Evolutionary conservation across 2,113 vertebrate species (phyloP), one percentile per base, ranked within the genome.

Genomic region (Salminus brasiliensis): DNA sequence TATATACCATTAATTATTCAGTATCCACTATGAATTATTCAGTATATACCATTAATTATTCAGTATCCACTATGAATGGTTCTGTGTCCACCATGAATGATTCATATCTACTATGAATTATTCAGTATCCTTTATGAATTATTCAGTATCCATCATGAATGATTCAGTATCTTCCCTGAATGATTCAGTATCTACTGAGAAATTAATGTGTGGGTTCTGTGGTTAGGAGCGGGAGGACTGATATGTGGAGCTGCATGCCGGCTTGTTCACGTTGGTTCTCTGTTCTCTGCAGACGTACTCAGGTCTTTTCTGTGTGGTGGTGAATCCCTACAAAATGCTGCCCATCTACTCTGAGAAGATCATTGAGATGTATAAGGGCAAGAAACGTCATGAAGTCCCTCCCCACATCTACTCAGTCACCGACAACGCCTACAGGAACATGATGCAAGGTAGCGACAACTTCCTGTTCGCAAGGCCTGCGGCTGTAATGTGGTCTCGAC

Each of bases 321-420:
- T 99, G 78, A 99, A 99, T 80, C 97, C 97, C 0, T 99, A 99
- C 82, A 98, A 99, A 88, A 93, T 97, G 79, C 91, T 98, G 82
- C 97, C 97, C 88, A 99, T 99, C 89, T 98, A 99, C 84, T 97
- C 96, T 0, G 97, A 98, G 89, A 98, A 98, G 92, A 98, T 99
- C 29, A 95, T 98, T 0, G 97, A 99, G 39, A 97, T 99, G 96
- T 99, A 98, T 93, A 99, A 98, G 92, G 97, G 97, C 70, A 98
- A 98, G 92, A 99, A 99, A 88, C 92, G 97, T 60, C 97, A 98
- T 0, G 97, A 98, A 90, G 96, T 98, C 87, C 97, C 97, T 0
- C 97, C 97, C 0, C 97, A 99, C 81, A 97, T 99, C 93, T 99
- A 99, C 0, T 92, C 97, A 73, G 97, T 99, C 0, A 94, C 97